These are phyloP conservation scores for Setophaga kirtlandii DNA, from an alignment of 2,113 vertebrate genomes.

Conservation along the genomic window DNA sequence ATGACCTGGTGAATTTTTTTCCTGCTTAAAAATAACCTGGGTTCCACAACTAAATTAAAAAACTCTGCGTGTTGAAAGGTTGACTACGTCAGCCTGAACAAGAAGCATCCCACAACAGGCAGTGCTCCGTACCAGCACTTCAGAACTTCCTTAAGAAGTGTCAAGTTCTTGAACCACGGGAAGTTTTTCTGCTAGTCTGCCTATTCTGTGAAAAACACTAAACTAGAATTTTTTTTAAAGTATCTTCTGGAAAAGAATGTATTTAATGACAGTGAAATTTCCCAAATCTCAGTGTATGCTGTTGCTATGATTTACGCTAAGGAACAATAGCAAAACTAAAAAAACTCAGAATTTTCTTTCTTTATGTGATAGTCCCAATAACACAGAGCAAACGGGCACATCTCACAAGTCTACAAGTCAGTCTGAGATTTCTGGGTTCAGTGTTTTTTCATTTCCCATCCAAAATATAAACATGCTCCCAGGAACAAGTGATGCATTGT, in stretches of 20 bases:
- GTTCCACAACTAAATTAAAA: neutral
- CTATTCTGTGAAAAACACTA: neutral
- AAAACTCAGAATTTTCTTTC: neutral
- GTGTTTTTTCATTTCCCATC: neutral
- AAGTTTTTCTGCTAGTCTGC: neutral
- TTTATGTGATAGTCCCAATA: neutral
- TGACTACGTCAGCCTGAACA: neutral
- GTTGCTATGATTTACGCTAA: neutral
- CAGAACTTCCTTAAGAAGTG: neutral
- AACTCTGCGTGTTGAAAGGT: neutral
- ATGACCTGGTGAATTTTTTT: neutral
- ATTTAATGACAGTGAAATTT: neutral
- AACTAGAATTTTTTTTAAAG: neutral
- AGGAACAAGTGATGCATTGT: accelerated
- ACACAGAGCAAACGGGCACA: accelerated
- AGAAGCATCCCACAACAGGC: neutral
- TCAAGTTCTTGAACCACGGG: neutral
- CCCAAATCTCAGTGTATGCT: neutral
- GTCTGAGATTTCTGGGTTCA: neutral
- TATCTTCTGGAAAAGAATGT: neutral
- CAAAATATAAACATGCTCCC: neutral
- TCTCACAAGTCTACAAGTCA: neutral
- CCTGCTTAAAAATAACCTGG: neutral
- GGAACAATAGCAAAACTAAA: neutral
- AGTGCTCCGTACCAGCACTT: neutral